These are phyloP conservation scores for Pandemis corylana DNA, from an alignment of 2,888 invertebrate genomes.

Conservation along the genomic window DNA sequence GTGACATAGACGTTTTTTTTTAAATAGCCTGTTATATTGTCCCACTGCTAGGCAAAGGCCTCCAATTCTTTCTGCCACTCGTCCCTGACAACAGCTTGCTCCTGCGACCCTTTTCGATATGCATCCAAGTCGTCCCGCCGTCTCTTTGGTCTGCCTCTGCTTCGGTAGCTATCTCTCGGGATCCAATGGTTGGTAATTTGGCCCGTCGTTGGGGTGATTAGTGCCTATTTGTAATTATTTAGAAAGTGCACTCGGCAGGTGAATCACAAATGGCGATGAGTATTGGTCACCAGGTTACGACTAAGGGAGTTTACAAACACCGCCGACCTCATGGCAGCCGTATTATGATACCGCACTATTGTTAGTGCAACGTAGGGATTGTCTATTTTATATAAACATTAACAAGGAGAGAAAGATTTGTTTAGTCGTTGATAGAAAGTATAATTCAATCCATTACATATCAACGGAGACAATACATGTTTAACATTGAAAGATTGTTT, in stretches of 20 bases:
- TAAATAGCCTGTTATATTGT: too few relatives aligned
- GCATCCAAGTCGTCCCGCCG: too few relatives aligned
- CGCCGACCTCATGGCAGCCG: not conserved
- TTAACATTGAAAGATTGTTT: not conserved
- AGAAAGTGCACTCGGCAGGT: not conserved
- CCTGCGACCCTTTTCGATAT: too few relatives aligned
- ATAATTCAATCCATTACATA: not conserved
- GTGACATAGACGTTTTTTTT: not conserved
- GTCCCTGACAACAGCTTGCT: too few relatives aligned
- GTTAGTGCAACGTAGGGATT: conserved; percentile 1
- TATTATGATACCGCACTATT: not conserved
- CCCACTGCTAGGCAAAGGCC: too few relatives aligned
- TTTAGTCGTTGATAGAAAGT: conserved; percentile 4
- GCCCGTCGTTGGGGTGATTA: too few relatives aligned
- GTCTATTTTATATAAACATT: conserved; percentile 13
- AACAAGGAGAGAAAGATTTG: conserved; percentile 7
- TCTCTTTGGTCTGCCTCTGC: too few relatives aligned
- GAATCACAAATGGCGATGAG: not conserved
- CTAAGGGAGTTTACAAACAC: conserved; percentile 5
- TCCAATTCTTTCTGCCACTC: too few relatives aligned
- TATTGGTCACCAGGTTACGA: not conserved
- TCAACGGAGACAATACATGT: not conserved
- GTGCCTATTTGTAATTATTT: not conserved
- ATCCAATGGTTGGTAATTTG: too few relatives aligned
- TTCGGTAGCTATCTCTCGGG: too few relatives aligned